phyloP scores from a whole-genome alignment of 2,797 vertebrate genomes.

The Sorex maritimensis region DNA sequence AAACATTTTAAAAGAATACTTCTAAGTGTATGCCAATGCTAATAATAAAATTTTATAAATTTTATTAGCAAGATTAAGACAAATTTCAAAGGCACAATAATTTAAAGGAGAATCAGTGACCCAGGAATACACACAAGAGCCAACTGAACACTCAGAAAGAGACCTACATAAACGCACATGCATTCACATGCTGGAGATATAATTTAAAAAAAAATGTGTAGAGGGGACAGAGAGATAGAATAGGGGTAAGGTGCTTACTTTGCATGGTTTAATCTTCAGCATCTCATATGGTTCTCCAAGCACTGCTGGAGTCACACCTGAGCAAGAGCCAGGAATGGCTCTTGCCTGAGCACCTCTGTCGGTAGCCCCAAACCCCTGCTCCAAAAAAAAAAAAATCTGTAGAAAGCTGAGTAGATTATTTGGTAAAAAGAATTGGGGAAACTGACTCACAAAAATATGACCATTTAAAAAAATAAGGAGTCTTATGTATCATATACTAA shows the following conservation, averaged over 20 bases:
- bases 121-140: slow-evolving; percentile 16
- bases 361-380: no score
- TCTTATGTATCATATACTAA: slow-evolving; percentile 21
- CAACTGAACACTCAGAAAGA: slow-evolving; percentile 1
- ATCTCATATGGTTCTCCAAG: no score
- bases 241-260: no score
- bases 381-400: background rate
- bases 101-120: slow-evolving; percentile 31
- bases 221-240: no score
- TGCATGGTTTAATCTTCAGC: no score
- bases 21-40: background rate
- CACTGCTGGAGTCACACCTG: no score
- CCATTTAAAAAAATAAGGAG: slow-evolving; percentile 6
- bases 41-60: slow-evolving; percentile 19
- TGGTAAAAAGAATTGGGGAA: background rate
- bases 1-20: slow-evolving; percentile 5
- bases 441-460: slow-evolving; percentile 8
- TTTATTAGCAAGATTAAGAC: background rate
- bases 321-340: no score
- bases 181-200: no score
- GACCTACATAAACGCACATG: background rate
- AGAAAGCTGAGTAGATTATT: background rate
- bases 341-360: no score
- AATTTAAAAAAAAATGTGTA: background rate
- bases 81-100: slow-evolving; percentile 10